Percentiles rank a stretch among this genome's conserved stretches.
Conservation (phyloP, 2,888 invertebrate genomes). For the Leucoma salicis region DNA sequence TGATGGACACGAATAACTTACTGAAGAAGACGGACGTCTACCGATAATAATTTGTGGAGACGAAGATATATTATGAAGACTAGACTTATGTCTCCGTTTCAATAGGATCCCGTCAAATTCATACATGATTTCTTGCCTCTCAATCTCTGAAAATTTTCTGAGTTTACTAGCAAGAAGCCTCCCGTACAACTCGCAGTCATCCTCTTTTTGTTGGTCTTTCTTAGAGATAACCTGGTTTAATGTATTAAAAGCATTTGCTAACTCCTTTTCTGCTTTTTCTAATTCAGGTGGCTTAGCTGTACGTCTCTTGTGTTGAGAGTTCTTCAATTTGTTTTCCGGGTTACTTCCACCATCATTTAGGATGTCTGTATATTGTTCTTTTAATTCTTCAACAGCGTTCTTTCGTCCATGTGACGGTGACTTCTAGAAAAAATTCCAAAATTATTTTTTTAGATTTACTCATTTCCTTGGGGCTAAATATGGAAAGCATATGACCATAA, state of each 20-base stretch:
- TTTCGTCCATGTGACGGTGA: too few relatives aligned
- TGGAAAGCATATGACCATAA: too few relatives aligned
- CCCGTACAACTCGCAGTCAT: constrained; percentile 28
- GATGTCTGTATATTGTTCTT: background rate
- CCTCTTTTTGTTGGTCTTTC: constrained; percentile 7
- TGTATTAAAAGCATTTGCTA: constrained; percentile 16
- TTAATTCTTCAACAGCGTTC: background rate
- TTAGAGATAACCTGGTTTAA: constrained; percentile 14
- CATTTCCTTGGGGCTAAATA: too few relatives aligned
- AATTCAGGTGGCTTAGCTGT: constrained; percentile 8
- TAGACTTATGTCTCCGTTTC: constrained; percentile 14
- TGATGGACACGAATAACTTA: constrained; percentile 8
- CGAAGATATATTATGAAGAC: constrained; percentile 16
- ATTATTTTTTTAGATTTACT: too few relatives aligned
- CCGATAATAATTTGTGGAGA: constrained; percentile 17
- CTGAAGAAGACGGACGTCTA: constrained; percentile 18
- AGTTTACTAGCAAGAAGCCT: constrained; percentile 29
- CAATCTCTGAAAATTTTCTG: constrained; percentile 28
- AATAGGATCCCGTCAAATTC: constrained; percentile 18
- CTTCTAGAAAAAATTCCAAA: too few relatives aligned
- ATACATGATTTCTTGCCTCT: constrained; percentile 33
- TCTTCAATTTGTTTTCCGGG: background rate
- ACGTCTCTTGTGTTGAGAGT: background rate
- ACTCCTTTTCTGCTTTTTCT: constrained; percentile 18
- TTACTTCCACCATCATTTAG: background rate